Evolutionary conservation across 2,888 invertebrate genomes (phyloP), one percentile per base, ranked within the genome.

Genomic region (Digitonthophagus gazella): DNA sequence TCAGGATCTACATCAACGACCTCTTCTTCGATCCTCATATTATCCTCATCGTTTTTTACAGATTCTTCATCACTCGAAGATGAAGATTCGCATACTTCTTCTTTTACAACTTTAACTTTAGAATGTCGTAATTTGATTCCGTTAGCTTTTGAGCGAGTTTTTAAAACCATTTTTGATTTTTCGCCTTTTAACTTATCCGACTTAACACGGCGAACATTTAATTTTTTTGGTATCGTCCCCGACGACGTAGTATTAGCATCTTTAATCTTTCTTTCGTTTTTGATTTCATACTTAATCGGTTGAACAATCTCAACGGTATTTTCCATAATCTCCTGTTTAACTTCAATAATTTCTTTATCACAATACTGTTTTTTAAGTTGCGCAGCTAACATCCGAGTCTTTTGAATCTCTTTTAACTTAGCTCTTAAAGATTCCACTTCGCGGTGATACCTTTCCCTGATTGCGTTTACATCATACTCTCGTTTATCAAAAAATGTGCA

Each of bases 401-500:
- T 78, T 70, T 77, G 78, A 55, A 81, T 74, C 65, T 78, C 75
- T 55, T 75, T 73, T 58, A 83, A 73, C 72, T 78, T 79, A 55
- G 78, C 80, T 56, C 80, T 75, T 54, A 83, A 75, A 58, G 76
- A 72, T 66, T 80, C 79, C 54, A 82, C 75, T 72, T 83, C 82
- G 66, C 75, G 18, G 61, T 61, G 69, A 68, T 82, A 82, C 11
- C 76, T 72, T 28, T 80, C 79, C 22, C 76, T 76, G 15, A 81
- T 71, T 72, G 75, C 75, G 8, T 71, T 65, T 0, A 77, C 69
- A 70, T 82, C 79, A 15, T 74, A 72, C 2, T 72, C 67, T 56
- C 73, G 74, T 72, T 76, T 79, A 75, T 81, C 78, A 71, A 82
- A 82, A 74, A 79, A 82, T 0, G 82, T 81, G 64, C 76, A 75